These are phyloP conservation scores for Pseudopodoces humilis DNA, from an alignment of 2,113 vertebrate species.

Conservation along the genomic window DNA sequence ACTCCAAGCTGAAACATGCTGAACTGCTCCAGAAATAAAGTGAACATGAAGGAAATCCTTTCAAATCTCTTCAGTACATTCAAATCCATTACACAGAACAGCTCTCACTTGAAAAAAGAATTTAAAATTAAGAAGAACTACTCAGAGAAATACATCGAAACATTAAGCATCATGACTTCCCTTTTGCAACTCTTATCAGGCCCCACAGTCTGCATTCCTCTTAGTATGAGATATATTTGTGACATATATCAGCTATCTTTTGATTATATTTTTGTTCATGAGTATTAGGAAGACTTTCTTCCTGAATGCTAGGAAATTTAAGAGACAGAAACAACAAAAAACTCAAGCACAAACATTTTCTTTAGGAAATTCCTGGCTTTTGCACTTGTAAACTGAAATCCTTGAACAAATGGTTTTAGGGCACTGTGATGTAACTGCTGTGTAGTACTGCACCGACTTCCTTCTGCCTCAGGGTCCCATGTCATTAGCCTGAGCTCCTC, in stretches of 20 bases:
- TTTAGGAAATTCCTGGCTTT: not conserved
- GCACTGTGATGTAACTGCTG: not conserved
- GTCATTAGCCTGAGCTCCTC: slow-evolving; percentile 10
- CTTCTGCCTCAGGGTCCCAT: slow-evolving; percentile 2
- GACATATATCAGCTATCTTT: not conserved
- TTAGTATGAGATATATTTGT: not conserved
- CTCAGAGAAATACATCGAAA: not conserved
- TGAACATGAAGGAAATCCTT: slow-evolving; percentile 48
- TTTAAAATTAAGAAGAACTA: not conserved
- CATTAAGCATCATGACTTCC: not conserved
- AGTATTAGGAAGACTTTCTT: not conserved
- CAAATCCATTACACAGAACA: slow-evolving; percentile 30
- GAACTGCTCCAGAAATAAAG: slow-evolving; percentile 47
- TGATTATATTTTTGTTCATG: not conserved
- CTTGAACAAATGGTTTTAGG: not conserved
- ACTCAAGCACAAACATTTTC: not conserved
- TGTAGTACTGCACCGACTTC: not conserved
- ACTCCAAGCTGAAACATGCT: slow-evolving; percentile 9
- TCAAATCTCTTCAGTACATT: slow-evolving; percentile 43
- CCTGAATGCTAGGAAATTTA: not conserved
- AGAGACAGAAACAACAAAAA: not conserved
- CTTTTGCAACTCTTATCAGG: not conserved
- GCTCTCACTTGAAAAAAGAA: not conserved
- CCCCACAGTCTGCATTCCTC: not conserved
- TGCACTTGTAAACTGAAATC: not conserved